Evolutionary conservation across 1,140 invertebrate species (phyloP).

Genomic region (Grapholita molesta): DNA sequence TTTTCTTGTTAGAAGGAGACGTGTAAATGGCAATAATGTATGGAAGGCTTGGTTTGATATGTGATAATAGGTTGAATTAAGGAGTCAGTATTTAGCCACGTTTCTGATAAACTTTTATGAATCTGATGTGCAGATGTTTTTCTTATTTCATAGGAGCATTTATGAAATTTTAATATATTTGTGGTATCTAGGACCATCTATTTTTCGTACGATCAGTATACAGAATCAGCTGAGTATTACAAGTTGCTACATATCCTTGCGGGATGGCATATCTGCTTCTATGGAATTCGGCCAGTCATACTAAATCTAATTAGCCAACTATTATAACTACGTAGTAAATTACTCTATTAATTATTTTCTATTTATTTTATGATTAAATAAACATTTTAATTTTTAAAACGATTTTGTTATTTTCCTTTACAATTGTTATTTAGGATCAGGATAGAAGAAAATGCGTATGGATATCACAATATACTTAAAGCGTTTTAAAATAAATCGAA

Average conservation of each 20-base stretch:
- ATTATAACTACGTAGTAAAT: constrained; percentile 20
- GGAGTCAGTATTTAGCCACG: constrained; percentile 42
- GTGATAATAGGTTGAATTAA: constrained; percentile 71
- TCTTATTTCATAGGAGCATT: constrained; percentile 64
- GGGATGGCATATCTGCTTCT: constrained; percentile 18
- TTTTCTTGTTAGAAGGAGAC: constrained; percentile 16
- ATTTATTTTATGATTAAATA: constrained; percentile 38
- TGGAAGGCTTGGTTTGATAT: constrained; percentile 48
- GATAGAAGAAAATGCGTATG: not conserved
- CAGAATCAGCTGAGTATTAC: too few species aligned
- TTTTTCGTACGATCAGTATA: constrained; percentile 12
- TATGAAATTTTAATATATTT: constrained; percentile 36
- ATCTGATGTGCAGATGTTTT: constrained; percentile 41
- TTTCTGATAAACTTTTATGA: constrained; percentile 31
- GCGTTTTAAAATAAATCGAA: constrained; percentile 10
- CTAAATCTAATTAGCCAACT: constrained; percentile 24
- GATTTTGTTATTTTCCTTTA: constrained; percentile 23
- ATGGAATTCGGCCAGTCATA: constrained; percentile 20
- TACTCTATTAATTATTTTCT: constrained; percentile 29
- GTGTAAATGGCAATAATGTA: constrained; percentile 21
- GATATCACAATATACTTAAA: constrained; percentile 24
- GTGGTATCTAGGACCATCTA: not conserved
- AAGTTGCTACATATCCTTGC: constrained; percentile 16
- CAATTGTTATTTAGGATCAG: constrained; percentile 12
- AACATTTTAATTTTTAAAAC: constrained; percentile 33